Conservation (phyloP, 2,888 invertebrate species). For the Andrena minutula region DNA sequence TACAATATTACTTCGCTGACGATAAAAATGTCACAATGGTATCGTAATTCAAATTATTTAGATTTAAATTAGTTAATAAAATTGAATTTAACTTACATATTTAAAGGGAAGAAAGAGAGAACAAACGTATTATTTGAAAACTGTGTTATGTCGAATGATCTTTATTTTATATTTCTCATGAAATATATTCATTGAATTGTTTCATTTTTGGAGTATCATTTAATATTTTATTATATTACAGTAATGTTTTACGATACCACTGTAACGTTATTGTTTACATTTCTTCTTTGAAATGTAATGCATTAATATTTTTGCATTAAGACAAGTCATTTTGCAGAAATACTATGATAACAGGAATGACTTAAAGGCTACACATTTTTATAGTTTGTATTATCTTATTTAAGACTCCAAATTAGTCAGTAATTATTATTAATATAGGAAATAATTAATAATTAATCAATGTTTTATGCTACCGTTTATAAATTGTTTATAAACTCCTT, state of each 20-base stretch:
- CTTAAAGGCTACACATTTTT: slow-evolving; percentile 31
- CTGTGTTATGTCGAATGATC: neutral
- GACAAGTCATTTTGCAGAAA: slow-evolving; percentile 46
- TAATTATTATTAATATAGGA: slow-evolving; percentile 2
- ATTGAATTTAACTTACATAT: neutral
- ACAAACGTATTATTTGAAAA: too few species aligned
- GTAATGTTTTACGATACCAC: slow-evolving; percentile 26
- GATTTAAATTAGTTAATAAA: neutral
- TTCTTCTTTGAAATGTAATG: slow-evolving; percentile 2
- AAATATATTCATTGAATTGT: neutral
- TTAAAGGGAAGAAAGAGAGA: neutral
- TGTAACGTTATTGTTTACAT: slow-evolving; percentile 12
- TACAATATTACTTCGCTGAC: neutral
- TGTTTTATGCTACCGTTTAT: neutral
- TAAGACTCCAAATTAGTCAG: slow-evolving; percentile 19
- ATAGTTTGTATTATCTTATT: slow-evolving; percentile 28
- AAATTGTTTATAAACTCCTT: neutral
- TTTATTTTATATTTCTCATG: neutral
- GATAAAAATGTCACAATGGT: slow-evolving; percentile 15
- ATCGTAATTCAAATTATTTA: slow-evolving; percentile 2
- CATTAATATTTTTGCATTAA: slow-evolving; percentile 23
- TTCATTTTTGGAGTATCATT: neutral
- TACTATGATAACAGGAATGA: slow-evolving; percentile 59
- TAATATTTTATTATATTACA: neutral
- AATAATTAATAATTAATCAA: neutral